phyloP scores from a whole-genome alignment of 2,113 vertebrate species.

The Gopherus flavomarginatus region DNA sequence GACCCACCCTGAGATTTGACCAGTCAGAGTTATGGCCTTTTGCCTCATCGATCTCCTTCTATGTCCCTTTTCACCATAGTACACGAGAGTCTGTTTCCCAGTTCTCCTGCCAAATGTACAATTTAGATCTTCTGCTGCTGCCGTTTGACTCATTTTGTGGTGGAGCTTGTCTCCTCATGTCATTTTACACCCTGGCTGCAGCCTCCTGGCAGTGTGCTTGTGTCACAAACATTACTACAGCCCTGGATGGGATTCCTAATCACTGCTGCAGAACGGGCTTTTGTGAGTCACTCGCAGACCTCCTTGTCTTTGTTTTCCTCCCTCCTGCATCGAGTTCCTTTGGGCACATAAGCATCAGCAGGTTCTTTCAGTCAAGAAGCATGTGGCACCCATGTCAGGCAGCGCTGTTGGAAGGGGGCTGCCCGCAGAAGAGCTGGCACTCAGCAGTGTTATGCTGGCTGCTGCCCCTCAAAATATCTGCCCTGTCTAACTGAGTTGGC shows the following conservation, averaged over 20 bases:
- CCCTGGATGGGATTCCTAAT: background rate
- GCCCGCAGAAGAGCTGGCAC: constrained; percentile 15
- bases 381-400: background rate
- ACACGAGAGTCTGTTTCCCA: background rate
- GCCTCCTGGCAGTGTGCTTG: background rate
- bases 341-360: background rate
- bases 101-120: background rate
- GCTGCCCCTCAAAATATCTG: constrained; percentile 56
- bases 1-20: background rate
- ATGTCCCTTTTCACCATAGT: background rate
- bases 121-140: background rate
- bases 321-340: background rate
- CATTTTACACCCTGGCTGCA: background rate
- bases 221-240: background rate
- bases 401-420: background rate
- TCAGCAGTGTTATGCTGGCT: background rate
- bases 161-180: background rate
- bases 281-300: background rate
- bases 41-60: background rate
- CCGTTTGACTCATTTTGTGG: background rate
- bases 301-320: background rate
- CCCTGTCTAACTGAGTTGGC: constrained; percentile 54
- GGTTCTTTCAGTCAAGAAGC: constrained; percentile 26
- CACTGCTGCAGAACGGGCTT: background rate
- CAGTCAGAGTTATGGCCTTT: background rate